phyloP scores from a whole-genome alignment of 2,888 invertebrate genomes.

The Polydrusus pterygomalis region DNA sequence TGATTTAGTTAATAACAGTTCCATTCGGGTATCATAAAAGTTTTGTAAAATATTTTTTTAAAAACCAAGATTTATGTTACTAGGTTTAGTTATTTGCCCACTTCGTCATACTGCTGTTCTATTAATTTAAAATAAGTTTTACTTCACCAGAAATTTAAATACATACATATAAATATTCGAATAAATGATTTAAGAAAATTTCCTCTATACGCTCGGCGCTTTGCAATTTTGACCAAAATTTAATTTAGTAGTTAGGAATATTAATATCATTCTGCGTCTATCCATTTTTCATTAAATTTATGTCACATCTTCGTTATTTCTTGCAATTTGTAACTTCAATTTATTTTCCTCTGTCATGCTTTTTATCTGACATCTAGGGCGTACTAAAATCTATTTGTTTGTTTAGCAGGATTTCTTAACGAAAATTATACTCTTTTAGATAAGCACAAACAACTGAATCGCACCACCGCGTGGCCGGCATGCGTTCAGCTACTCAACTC shows the following conservation, averaged over 20 bases:
- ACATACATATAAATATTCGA: too few species aligned
- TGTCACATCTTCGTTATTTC: constrained; percentile 37
- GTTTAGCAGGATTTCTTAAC: constrained; percentile 32
- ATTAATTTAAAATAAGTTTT: too few species aligned
- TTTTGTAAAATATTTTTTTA: constrained; percentile 17
- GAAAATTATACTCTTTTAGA: constrained; percentile 15
- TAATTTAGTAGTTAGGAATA: constrained; percentile 1
- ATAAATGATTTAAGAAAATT: not conserved
- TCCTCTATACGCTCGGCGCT: not conserved
- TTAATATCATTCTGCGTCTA: constrained; percentile 15
- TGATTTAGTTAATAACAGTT: constrained; percentile 35
- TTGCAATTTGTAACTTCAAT: constrained; percentile 44
- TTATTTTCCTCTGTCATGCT: constrained; percentile 38
- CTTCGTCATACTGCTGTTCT: too few species aligned
- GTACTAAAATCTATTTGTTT: constrained; percentile 45
- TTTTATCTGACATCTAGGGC: constrained; percentile 42
- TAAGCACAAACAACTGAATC: constrained; percentile 11
- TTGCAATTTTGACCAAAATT: not conserved
- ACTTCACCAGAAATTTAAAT: not conserved
- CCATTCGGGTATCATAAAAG: constrained; percentile 14
- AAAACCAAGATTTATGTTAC: not conserved
- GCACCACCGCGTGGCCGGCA: too few species aligned
- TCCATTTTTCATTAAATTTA: constrained; percentile 40
- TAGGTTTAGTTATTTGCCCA: not conserved
- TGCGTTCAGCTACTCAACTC: too few species aligned